Evolutionary conservation across 1,140 invertebrate species (phyloP).

Genomic region (Trachelipus rathkii): DNA sequence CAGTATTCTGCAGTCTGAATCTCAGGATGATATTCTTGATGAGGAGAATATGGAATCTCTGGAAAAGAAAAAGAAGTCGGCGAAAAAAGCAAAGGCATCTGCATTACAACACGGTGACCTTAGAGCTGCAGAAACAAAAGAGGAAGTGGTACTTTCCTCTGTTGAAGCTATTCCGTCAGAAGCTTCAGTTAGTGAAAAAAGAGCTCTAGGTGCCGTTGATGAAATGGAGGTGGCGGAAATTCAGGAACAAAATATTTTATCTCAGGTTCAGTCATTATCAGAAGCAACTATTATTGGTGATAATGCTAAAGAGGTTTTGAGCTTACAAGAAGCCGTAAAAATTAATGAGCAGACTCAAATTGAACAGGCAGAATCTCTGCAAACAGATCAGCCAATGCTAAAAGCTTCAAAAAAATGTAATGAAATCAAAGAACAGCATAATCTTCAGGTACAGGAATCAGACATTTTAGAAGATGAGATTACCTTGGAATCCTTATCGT

Average conservation of each 20-base stretch:
- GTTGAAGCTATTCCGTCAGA: background rate
- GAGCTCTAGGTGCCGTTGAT: background rate
- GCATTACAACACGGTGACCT: background rate
- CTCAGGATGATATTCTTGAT: conserved; percentile 20
- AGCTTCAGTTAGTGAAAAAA: background rate
- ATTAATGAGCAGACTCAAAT: background rate
- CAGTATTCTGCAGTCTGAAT: conserved; percentile 29
- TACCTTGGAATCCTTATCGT: background rate
- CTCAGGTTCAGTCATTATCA: background rate
- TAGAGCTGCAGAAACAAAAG: background rate
- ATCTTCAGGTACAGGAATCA: background rate
- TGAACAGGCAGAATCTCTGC: background rate
- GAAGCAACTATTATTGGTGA: background rate
- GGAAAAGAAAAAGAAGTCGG: background rate
- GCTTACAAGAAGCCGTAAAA: background rate
- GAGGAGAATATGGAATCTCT: background rate
- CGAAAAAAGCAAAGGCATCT: conserved; percentile 4
- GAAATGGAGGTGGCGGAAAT: background rate
- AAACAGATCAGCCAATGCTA: background rate
- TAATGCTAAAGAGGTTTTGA: background rate
- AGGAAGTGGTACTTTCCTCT: background rate
- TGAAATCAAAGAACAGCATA: background rate
- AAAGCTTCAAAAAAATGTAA: background rate
- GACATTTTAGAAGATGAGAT: background rate
- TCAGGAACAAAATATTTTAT: background rate